These are phyloP conservation scores for Taeniopygia guttata DNA, from an alignment of 2,797 vertebrate genomes.

Conservation along the genomic window DNA sequence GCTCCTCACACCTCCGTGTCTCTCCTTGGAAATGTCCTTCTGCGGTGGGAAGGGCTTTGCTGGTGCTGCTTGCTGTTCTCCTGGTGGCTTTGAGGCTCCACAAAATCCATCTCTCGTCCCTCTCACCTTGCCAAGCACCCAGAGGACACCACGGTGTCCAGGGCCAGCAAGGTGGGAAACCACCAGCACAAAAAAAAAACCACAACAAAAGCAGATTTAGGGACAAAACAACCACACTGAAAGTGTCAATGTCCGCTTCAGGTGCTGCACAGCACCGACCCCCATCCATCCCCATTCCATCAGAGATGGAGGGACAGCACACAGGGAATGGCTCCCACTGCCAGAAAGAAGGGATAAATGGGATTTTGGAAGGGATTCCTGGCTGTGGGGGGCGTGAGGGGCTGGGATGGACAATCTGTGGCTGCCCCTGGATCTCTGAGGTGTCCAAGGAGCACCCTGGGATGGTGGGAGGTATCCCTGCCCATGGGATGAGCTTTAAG, in stretches of 20 bases:
- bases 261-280: not conserved
- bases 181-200: not conserved
- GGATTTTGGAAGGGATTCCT: not conserved
- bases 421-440: not conserved
- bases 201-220: not conserved
- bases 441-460: not conserved
- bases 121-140: rapidly evolving
- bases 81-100: not conserved
- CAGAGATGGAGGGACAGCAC: not conserved
- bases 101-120: not conserved
- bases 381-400: not conserved
- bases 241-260: not conserved
- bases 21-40: rapidly evolving
- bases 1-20: too few relatives aligned
- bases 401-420: not conserved
- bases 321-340: too few relatives aligned
- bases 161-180: not conserved
- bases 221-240: not conserved
- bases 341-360: not conserved
- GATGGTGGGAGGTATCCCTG: not conserved
- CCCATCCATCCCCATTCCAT: not conserved
- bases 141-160: rapidly evolving
- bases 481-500: not conserved
- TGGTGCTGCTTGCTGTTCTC: not conserved
- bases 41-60: rapidly evolving